Evolutionary conservation across 2,888 invertebrate species (phyloP).

Genomic region (Cacoxenus indagator): DNA sequence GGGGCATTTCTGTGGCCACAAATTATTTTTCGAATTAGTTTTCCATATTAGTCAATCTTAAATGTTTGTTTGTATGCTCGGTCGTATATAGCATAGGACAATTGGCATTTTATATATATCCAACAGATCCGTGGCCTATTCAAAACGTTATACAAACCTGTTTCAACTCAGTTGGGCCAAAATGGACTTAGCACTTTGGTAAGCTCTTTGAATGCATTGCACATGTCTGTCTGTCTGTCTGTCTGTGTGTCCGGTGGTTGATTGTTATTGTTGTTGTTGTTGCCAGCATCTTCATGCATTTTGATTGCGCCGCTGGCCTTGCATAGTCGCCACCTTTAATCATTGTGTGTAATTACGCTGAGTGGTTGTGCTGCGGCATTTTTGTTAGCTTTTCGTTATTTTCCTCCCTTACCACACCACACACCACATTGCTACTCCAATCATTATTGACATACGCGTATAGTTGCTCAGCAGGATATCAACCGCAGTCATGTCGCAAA

Average conservation of each 20-base stretch:
- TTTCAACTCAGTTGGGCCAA: background rate
- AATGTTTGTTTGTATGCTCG: too few species aligned
- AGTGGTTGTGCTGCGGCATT: background rate
- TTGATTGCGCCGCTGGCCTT: background rate
- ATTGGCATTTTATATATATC: too few species aligned
- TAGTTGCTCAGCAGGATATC: constrained; percentile 5
- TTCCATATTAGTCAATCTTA: too few species aligned
- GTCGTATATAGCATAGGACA: too few species aligned
- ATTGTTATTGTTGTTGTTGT: background rate
- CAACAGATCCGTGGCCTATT: too few species aligned
- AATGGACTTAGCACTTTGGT: constrained; percentile 48
- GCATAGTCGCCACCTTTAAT: background rate
- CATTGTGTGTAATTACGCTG: constrained; percentile 18
- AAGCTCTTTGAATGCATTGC: constrained; percentile 58
- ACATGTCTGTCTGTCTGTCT: background rate
- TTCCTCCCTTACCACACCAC: background rate
- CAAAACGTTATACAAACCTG: too few species aligned
- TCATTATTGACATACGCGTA: too few species aligned
- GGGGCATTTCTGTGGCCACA: too few species aligned
- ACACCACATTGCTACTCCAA: background rate
- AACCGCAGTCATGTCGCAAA: constrained; percentile 14
- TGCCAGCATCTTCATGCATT: background rate
- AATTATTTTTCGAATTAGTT: too few species aligned
- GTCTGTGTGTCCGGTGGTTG: background rate
- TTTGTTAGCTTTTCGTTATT: background rate